Base-by-base conservation (phyloP, 2,797 vertebrate genomes). In the Percopsis omiscomaycus region DNA sequence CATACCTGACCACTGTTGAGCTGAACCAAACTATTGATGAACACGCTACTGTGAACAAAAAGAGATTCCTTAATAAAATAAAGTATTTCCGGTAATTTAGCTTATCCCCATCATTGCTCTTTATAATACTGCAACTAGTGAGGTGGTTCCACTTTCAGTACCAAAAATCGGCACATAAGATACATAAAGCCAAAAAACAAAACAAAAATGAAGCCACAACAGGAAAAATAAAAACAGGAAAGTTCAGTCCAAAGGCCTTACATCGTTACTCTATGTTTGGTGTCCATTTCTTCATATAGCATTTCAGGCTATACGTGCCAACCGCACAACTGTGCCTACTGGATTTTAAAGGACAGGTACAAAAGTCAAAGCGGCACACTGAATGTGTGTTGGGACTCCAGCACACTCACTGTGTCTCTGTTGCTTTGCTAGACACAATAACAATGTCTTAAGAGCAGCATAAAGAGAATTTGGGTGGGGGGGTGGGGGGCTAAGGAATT, bases 51-150 rank as follows among this genome's bases (percentile, higher is more conserved):
- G 8, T 0, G 11, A 16, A 10, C 27, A 27, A 27, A 52, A 9
- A 27, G 14, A 47, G 32, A 56, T 49, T 28, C 14, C 28, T 5
- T 30, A 32, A n/a, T 55, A 15, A 55, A 55, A 11, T 13, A 54
- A 5, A 3, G 28, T 9, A 0, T 13, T 68, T 66, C 58, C 61
- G 55, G 1, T 42, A 3, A 42, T 28, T 54, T 11, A 62, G 46
- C 64, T 79, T 30, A 42, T 69, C 6, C 59, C 55, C 65, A 48
- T 68, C 56, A 42, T 52, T 63, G 64, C 67, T 69, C 47, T 65
- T 72, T 58, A 52, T 76, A 84, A 85, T 77, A 83, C 85, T 85
- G 82, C 58, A 61, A 68, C 86, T 79, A 85, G 61, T 73, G 55
- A 71, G 50, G 72, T 6, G 81, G 80, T 2, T 77, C 62, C 50